A percentile compares a stretch with the other conserved stretches of the same genome.
Evolutionary conservation across 1,140 invertebrate species (phyloP).

Genomic region (Atta colombica): DNA sequence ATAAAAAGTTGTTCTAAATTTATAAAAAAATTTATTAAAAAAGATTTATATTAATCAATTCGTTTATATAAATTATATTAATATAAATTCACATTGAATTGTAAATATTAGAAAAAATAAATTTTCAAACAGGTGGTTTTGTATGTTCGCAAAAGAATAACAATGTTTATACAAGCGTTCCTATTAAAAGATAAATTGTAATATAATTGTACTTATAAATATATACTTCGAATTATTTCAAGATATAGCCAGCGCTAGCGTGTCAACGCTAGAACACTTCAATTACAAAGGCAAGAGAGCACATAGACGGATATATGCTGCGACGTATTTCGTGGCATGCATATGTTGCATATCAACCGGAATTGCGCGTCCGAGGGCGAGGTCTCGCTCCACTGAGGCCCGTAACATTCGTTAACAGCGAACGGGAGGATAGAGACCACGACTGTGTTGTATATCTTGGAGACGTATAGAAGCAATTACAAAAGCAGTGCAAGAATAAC

Average conservation of each 20-base stretch:
- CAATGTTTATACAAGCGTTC: neutral
- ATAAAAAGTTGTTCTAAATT: neutral
- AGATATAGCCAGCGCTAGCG: neutral
- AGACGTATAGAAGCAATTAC: slow-evolving; percentile 33
- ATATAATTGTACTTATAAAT: neutral
- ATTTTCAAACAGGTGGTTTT: slow-evolving; percentile 6
- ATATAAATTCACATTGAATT: neutral
- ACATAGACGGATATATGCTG: slow-evolving; percentile 6
- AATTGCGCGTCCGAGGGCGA: slow-evolving; percentile 47
- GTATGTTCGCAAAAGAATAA: neutral
- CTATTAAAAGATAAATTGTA: neutral
- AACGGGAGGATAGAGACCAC: slow-evolving; percentile 31
- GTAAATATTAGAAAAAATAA: neutral
- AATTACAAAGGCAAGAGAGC: slow-evolving; percentile 53
- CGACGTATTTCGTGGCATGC: slow-evolving; percentile 35
- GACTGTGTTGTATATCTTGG: slow-evolving; percentile 25
- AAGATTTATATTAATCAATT: neutral
- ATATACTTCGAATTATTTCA: neutral
- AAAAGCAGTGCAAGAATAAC: slow-evolving; percentile 14
- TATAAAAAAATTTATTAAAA: too few species aligned
- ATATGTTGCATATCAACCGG: slow-evolving; percentile 53
- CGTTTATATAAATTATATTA: neutral
- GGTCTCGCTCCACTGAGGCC: slow-evolving; percentile 33
- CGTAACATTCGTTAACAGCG: slow-evolving; percentile 46
- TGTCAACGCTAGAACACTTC: slow-evolving; percentile 22